Conservation (phyloP, 1,140 invertebrate genomes). For the Medauroidea extradentata region DNA sequence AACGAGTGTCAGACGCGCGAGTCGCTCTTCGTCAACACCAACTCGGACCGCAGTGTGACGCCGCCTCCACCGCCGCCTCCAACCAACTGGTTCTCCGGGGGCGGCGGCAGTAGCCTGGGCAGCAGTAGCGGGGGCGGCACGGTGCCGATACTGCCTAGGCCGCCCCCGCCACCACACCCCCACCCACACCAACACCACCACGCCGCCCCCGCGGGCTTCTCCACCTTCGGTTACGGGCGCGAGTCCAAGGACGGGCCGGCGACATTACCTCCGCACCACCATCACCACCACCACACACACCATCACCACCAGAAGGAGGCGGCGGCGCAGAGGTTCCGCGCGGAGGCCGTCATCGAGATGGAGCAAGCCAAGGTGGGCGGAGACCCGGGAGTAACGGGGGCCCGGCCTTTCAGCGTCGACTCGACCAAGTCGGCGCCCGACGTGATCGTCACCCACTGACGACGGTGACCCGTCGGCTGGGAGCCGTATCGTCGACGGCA, state of each 20-base stretch:
- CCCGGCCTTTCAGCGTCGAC: conserved; percentile 64
- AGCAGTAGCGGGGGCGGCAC: not conserved
- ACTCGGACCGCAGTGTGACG: conserved; percentile 22
- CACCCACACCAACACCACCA: not conserved
- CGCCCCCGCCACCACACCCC: not conserved
- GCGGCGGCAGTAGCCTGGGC: conserved; percentile 34
- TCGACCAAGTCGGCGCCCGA: conserved; percentile 82
- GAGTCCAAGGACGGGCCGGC: conserved; percentile 28
- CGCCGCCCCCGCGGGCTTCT: too few relatives aligned
- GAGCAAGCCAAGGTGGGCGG: conserved; percentile 34
- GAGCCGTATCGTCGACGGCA: conserved; percentile 53
- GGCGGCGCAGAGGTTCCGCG: conserved; percentile 43
- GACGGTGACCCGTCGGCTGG: conserved; percentile 46
- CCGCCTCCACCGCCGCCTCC: conserved; percentile 23
- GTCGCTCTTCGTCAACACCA: conserved; percentile 57
- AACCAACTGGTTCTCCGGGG: conserved; percentile 37
- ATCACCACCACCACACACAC: conserved; percentile 18
- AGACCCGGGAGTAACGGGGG: conserved; percentile 32
- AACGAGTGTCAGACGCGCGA: conserved; percentile 75
- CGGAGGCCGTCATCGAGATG: conserved; percentile 63
- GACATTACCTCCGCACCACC: conserved; percentile 31
- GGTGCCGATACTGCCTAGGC: not conserved
- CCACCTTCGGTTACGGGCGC: conserved; percentile 49
- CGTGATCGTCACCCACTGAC: conserved; percentile 80
- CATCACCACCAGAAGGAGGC: conserved; percentile 35